Evolutionary conservation across 2,888 invertebrate genomes (phyloP), one percentile per base, ranked within the genome.

Genomic region (Allophyes oxyacanthae): DNA sequence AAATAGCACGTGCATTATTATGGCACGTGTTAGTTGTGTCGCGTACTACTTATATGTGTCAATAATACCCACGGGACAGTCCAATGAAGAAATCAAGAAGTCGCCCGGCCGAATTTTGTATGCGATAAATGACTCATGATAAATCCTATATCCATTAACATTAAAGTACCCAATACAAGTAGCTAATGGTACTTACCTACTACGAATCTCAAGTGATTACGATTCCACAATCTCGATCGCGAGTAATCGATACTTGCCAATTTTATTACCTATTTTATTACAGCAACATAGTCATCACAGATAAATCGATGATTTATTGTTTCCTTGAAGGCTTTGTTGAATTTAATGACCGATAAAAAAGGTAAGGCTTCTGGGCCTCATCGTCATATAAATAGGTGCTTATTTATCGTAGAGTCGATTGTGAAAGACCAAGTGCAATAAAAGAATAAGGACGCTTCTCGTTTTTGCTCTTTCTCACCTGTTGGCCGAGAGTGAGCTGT

Each of bases 261-360:
- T 68, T 78, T 82, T 79, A 76, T 71, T 65, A 64, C 68, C 69
- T 44, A 72, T 77, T 82, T 83, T 79, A 80, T 77, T 77, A 70
- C 73, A 49, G 65, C 64, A 59, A 66, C 61, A 71, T 65, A 75
- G 72, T 80, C 78, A 76, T 77, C 76, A 64, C 67, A 75, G 72
- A 79, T 83, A 78, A 84, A 81, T 81, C 71, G 67, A 79, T 81
- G 77, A 85, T 81, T 82, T 81, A 83, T 79, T 74, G 75, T 81
- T 81, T 78, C 77, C 77, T 75, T 64, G 65, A 75, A 79, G 65
- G 64, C 71, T 67, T 78, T 80, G 74, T 82, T 76, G 73, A 78
- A 75, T 82, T 85, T 84, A 78, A 84, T 83, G 76, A 70, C 66
- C 70, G 76, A 82, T 85, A 84, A 86, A 86, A n/a, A 82, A 75